A percentile compares a stretch with the other conserved stretches of the same genome.
phyloP scores from a whole-genome alignment of 1,140 invertebrate species.

The Steinernema khuongi region DNA sequence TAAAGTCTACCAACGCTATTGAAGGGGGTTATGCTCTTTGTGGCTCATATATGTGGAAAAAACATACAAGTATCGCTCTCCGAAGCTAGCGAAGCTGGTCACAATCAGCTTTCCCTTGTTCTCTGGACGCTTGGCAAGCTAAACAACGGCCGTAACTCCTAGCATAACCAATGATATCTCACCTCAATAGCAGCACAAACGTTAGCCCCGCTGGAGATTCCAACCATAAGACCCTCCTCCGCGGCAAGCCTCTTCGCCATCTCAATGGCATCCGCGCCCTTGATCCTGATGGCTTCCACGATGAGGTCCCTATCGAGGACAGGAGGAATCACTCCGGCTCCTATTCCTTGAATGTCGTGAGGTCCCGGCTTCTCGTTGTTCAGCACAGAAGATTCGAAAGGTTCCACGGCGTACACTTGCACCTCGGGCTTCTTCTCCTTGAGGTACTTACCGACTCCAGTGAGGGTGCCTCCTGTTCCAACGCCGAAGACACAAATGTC shows the following conservation, averaged over 20 bases:
- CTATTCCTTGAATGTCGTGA: constrained; percentile 42
- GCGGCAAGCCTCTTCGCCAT: constrained; percentile 34
- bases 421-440: constrained; percentile 37
- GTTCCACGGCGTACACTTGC: constrained; percentile 25
- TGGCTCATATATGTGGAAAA: background rate
- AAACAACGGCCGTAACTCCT: constrained; percentile 11
- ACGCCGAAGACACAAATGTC: constrained; percentile 34
- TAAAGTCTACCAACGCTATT: no score
- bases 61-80: constrained; percentile 33
- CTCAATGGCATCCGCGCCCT: constrained; percentile 30
- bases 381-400: constrained; percentile 34
- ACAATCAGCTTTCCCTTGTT: constrained; percentile 41
- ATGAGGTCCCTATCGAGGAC: constrained; percentile 29
- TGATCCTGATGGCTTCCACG: constrained; percentile 37
- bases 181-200: constrained; percentile 33
- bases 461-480: constrained; percentile 37
- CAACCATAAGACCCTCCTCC: constrained; percentile 38
- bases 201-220: constrained; percentile 37
- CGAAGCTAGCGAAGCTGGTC: constrained; percentile 35
- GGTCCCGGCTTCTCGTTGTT: constrained; percentile 19
- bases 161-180: background rate
- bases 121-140: constrained; percentile 42
- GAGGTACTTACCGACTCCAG: constrained; percentile 34
- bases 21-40: no score
- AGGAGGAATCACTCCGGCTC: constrained; percentile 33